Percentiles rank a stretch among this genome's conserved stretches.
These are phyloP conservation scores for Oreochromis tanganicae DNA, from an alignment of 2,113 vertebrate genomes.

Conservation along the genomic window DNA sequence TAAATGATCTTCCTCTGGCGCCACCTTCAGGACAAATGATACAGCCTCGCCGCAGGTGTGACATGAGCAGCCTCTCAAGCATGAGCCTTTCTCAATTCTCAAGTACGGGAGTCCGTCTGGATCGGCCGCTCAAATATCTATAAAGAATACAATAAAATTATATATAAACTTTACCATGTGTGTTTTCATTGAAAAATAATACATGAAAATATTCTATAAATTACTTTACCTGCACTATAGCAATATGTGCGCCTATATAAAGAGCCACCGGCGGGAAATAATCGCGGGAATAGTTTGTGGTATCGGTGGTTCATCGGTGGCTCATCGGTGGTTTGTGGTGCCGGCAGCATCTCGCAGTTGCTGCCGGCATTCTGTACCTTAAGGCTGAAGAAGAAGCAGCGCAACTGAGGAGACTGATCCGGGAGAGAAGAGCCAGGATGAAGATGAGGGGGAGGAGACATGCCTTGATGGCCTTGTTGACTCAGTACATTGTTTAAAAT, in stretches of 20 bases:
- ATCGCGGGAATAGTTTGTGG: background rate
- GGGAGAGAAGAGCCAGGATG: background rate
- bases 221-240: background rate
- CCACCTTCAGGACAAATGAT: background rate
- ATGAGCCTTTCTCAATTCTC: background rate
- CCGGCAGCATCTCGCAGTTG: background rate
- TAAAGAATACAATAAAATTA: background rate
- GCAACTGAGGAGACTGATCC: background rate
- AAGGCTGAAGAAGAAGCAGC: background rate
- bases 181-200: background rate
- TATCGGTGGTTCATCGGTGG: background rate
- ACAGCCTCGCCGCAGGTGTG: background rate
- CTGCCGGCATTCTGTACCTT: background rate
- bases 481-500: background rate
- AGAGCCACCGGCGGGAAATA: background rate
- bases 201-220: background rate
- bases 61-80: background rate
- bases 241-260: background rate
- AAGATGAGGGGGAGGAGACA: background rate
- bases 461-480: background rate
- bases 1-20: background rate
- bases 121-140: too few relatives aligned
- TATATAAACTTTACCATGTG: background rate
- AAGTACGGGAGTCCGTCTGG: background rate
- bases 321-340: background rate